phyloP scores from a whole-genome alignment of 2,888 invertebrate genomes.

The Drosophila multiciliata region DNA sequence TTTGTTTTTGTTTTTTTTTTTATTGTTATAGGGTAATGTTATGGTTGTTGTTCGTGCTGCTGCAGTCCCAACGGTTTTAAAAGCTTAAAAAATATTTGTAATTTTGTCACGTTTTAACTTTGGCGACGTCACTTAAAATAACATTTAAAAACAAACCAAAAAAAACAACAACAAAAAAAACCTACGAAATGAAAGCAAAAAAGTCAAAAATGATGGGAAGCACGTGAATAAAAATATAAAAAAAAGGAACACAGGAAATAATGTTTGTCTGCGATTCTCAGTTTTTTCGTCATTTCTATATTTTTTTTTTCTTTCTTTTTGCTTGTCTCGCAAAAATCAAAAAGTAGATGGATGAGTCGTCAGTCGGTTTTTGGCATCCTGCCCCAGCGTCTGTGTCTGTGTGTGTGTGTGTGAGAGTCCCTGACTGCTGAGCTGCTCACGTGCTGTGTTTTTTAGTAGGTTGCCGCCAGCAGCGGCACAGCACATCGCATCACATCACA shows the following conservation, averaged over 20 bases:
- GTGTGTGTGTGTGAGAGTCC: constrained; percentile 22
- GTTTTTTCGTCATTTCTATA: neutral
- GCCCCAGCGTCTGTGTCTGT: constrained; percentile 5
- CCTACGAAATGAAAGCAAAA: constrained; percentile 4
- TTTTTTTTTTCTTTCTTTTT: constrained; percentile 9
- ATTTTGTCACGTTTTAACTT: constrained; percentile 78
- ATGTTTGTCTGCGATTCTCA: constrained; percentile 60
- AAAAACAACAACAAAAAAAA: constrained; percentile 11
- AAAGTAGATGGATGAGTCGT: constrained; percentile 44
- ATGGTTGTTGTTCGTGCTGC: constrained; percentile 60
- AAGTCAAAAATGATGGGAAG: constrained; percentile 7
- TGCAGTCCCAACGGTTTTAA: constrained; percentile 67
- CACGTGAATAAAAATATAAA: constrained; percentile 20
- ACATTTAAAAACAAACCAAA: constrained; percentile 48
- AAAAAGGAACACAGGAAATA: constrained; percentile 40
- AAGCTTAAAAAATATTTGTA: constrained; percentile 74
- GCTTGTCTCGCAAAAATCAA: constrained; percentile 35
- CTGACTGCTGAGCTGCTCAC: constrained; percentile 35
- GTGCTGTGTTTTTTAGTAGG: constrained; percentile 31
- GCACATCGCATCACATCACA: constrained; percentile 3
- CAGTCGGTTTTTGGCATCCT: constrained; percentile 20
- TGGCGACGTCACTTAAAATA: constrained; percentile 77
- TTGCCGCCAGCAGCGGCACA: constrained; percentile 2
- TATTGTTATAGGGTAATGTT: constrained; percentile 62
- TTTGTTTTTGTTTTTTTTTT: constrained; percentile 25